Conservation (phyloP, 2,888 invertebrate species). For the Homarus gammarus region DNA sequence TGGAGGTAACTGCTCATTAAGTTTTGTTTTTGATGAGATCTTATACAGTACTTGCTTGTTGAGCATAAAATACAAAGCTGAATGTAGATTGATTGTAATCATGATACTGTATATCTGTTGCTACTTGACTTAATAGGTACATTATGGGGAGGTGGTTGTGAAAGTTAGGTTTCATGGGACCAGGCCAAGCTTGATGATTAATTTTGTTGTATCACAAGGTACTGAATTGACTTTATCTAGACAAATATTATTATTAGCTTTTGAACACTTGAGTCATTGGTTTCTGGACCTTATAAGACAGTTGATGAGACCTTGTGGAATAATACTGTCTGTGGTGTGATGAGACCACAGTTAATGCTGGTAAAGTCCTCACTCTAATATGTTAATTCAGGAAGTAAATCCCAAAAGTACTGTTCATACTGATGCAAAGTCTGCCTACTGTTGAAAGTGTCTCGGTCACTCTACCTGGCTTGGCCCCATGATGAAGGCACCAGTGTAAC, state of each 20-base stretch:
- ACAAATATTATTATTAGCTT: neutral
- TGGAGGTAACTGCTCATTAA: neutral
- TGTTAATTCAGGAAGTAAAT: slow-evolving; percentile 12
- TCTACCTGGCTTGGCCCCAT: too few relatives aligned
- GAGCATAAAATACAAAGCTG: neutral
- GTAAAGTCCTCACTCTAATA: slow-evolving; percentile 2
- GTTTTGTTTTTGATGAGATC: neutral
- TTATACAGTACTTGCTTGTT: neutral
- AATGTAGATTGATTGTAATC: neutral
- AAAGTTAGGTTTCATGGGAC: neutral
- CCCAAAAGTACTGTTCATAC: neutral
- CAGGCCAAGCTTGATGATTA: neutral
- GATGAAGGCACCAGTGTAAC: too few relatives aligned
- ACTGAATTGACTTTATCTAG: neutral
- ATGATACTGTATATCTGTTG: neutral
- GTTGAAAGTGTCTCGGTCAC: neutral
- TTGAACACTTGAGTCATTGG: slow-evolving; percentile 13
- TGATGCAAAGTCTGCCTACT: slow-evolving; percentile 7
- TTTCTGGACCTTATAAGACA: neutral
- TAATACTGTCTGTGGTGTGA: neutral
- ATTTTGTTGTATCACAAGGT: neutral
- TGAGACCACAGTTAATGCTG: neutral
- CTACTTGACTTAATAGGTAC: neutral
- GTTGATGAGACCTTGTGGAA: neutral
- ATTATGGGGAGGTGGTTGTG: neutral